Evolutionary conservation across 2,888 invertebrate species (phyloP), one percentile per base, ranked within the genome.

Genomic region (Andrena camellia): DNA sequence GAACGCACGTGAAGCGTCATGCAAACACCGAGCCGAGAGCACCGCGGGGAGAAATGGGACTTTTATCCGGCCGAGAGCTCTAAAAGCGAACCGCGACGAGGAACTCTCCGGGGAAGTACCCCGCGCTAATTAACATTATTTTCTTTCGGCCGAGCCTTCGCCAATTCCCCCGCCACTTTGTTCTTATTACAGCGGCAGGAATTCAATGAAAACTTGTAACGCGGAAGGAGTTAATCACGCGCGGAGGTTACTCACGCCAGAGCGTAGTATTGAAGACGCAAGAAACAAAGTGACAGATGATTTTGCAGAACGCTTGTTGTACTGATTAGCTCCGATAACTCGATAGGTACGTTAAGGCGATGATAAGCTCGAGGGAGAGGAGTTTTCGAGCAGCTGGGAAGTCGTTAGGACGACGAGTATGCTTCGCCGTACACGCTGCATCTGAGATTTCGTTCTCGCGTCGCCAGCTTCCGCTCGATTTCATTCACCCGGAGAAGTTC

Each of bases 91-190:
- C 68, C 66, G 71, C 72, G 71, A 50, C 42, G 42, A 13, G 13
- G 42, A 42, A 42, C 17, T 79, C 71, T 50, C 59, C 35, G 64
- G 67, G 57, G 31, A 69, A 83, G 72, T 72, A 64, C 23, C 67
- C 42, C 35, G 57, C 73, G 77, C 82, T 83, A 83, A 83, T 83
- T 83, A 83, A 83, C 83, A 82, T 76, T 83, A 83, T 82, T 82
- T 72, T 69, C 66, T 54, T 83, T 83, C 59, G 57, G 2, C 31
- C 26, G 0, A 17, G 63, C n/a, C 54, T 29, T 64, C 69, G 69
- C 63, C 26, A 13, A 80, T 78, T 42, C 17, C 42, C 13, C 42
- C 17, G 42, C 42, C 42, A 42, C 42, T 17, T 42, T 42, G 42
- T 42, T 42, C 42, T 17, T 5, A 17, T 42, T 4, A 1, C 42